phyloP scores from a whole-genome alignment of 2,797 vertebrate species.

The Gymnothorax javanicus region DNA sequence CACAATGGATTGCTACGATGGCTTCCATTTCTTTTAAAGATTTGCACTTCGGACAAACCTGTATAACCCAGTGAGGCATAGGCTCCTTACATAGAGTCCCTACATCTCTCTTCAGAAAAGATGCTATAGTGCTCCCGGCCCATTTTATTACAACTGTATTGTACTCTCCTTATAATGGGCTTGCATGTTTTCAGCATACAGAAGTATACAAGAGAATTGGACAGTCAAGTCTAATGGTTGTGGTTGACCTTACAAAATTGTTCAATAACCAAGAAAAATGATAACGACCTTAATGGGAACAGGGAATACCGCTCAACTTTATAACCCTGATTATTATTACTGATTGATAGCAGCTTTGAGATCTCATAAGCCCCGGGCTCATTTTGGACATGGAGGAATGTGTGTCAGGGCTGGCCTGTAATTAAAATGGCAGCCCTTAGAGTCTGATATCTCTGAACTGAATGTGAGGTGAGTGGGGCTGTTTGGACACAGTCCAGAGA shows the following conservation, averaged over 20 bases:
- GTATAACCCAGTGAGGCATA: conserved; percentile 30
- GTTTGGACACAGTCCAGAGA: conserved; percentile 38
- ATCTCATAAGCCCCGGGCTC: too few species aligned
- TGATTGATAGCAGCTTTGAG: too few species aligned
- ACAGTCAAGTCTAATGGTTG: background rate
- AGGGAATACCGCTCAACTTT: too few species aligned
- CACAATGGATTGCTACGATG: conserved; percentile 38
- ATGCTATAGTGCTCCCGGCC: background rate
- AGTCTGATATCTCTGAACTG: conserved; percentile 12
- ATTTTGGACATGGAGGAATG: background rate
- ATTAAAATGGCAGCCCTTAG: conserved; percentile 16
- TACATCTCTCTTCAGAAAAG: background rate
- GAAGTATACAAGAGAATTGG: conserved; percentile 5
- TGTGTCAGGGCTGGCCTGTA: conserved; percentile 20
- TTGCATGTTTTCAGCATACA: background rate
- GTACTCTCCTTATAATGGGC: background rate
- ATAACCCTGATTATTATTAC: too few species aligned
- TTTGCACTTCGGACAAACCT: conserved; percentile 39
- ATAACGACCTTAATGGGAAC: background rate
- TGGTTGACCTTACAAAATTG: background rate
- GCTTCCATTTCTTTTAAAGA: conserved; percentile 36
- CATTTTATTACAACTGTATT: background rate
- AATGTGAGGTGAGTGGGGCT: conserved; percentile 35
- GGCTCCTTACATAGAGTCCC: background rate
- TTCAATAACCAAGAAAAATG: background rate